phyloP scores from a whole-genome alignment of 2,113 vertebrate species.

The Pluvialis apricaria region DNA sequence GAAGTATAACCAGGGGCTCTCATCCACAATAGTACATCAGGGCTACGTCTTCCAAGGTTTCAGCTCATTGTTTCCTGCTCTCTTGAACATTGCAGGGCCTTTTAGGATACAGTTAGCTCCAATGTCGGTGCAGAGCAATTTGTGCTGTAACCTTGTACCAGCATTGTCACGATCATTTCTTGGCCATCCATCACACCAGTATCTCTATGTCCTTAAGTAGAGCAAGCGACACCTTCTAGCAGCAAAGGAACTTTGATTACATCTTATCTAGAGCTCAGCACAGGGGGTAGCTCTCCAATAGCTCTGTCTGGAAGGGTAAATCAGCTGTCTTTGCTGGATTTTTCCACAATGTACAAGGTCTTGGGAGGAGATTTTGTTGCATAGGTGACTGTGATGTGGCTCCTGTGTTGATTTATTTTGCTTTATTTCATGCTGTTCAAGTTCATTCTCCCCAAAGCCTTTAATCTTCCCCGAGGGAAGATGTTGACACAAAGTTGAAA shows the following conservation, averaged over 20 bases:
- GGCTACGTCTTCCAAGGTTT: not conserved
- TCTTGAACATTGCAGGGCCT: not conserved
- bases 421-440: not conserved
- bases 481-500: not conserved
- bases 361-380: not conserved
- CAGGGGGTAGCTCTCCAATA: not conserved
- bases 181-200: not conserved
- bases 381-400: not conserved
- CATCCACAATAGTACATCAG: not conserved
- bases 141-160: not conserved
- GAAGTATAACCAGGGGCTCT: not conserved
- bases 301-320: not conserved
- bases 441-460: not conserved
- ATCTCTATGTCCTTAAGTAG: not conserved
- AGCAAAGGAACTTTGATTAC: not conserved
- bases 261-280: not conserved
- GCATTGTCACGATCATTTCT: not conserved
- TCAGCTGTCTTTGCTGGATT: not conserved
- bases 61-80: not conserved
- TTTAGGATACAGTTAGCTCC: not conserved
- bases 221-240: not conserved
- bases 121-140: not conserved
- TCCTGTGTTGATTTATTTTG: not conserved
- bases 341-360: not conserved
- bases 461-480: not conserved